Percentiles rank a stretch among this genome's conserved stretches.
Evolutionary conservation across 2,888 invertebrate species (phyloP).

Genomic region (Pandemis cinnamomeana): DNA sequence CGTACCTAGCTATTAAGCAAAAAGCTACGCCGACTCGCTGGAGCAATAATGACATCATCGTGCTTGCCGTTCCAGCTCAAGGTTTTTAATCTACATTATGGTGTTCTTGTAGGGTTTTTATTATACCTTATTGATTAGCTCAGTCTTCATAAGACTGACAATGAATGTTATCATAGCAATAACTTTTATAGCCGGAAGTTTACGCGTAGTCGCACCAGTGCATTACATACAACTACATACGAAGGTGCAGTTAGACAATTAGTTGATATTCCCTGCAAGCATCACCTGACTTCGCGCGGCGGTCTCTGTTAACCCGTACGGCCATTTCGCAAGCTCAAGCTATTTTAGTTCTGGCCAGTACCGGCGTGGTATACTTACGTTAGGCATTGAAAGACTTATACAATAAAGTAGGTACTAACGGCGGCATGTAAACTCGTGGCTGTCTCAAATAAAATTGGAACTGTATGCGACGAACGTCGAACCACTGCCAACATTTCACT

Average conservation of each 20-base stretch:
- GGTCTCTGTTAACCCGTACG: constrained; percentile 51
- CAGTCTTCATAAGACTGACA: background rate
- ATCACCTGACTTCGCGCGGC: constrained; percentile 57
- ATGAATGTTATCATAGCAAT: background rate
- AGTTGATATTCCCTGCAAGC: constrained; percentile 36
- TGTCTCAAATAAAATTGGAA: constrained; percentile 65
- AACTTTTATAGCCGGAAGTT: background rate
- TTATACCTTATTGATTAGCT: constrained; percentile 15
- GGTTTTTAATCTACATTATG: constrained; percentile 26
- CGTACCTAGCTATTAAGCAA: constrained; percentile 3
- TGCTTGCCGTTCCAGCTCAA: constrained; percentile 36
- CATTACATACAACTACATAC: background rate
- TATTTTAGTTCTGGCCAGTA: constrained; percentile 77
- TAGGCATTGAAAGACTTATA: constrained; percentile 40
- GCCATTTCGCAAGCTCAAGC: constrained; percentile 67
- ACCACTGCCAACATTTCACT: constrained; percentile 62
- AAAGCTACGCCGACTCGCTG: constrained; percentile 19
- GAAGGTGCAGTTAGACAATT: constrained; percentile 17
- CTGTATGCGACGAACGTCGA: constrained; percentile 57
- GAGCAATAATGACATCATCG: constrained; percentile 59
- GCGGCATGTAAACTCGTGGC: constrained; percentile 41
- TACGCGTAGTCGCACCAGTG: background rate
- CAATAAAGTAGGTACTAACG: constrained; percentile 33
- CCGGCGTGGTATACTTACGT: constrained; percentile 50
- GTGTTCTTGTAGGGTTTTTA: constrained; percentile 9